phyloP scores from a whole-genome alignment of 2,888 invertebrate species.

The Drosophila demipolita region DNA sequence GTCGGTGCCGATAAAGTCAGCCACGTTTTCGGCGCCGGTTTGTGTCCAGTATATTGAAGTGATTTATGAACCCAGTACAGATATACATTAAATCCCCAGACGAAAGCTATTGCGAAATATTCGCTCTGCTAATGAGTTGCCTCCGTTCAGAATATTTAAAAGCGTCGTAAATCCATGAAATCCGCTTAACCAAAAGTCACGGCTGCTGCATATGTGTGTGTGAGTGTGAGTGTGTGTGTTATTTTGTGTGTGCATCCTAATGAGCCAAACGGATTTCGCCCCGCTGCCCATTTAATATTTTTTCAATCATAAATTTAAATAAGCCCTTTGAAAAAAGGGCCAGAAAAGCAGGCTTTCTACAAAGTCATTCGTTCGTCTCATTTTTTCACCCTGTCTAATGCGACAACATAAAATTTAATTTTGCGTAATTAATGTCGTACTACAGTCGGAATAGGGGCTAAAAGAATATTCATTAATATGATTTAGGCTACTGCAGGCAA shows the following conservation, averaged over 20 bases:
- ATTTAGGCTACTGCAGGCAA: slow-evolving; percentile 56
- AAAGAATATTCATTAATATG: slow-evolving; percentile 74
- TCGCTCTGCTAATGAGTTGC: slow-evolving; percentile 55
- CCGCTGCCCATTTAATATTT: slow-evolving; percentile 56
- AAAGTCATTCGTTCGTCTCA: slow-evolving; percentile 42
- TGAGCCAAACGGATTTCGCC: slow-evolving; percentile 68
- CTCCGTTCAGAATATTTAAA: slow-evolving; percentile 25
- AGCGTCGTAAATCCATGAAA: slow-evolving; percentile 33
- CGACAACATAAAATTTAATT: slow-evolving; percentile 78
- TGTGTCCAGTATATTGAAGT: slow-evolving; percentile 43
- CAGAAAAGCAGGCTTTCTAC: slow-evolving; percentile 9
- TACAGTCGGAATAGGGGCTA: slow-evolving; percentile 52
- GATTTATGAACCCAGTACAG: slow-evolving; percentile 47
- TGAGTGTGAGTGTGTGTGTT: slow-evolving; percentile 6
- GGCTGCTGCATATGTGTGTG: slow-evolving; percentile 31
- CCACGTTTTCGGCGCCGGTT: slow-evolving; percentile 44
- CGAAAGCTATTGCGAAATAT: slow-evolving; percentile 50
- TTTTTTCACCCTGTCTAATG: slow-evolving; percentile 56
- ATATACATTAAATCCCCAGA: slow-evolving; percentile 30
- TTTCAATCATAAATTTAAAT: slow-evolving; percentile 76
- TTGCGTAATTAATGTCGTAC: slow-evolving; percentile 76
- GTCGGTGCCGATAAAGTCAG: slow-evolving; percentile 31
- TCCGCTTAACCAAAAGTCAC: slow-evolving; percentile 50
- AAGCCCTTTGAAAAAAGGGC: slow-evolving; percentile 48
- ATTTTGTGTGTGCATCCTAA: slow-evolving; percentile 41